Evolutionary conservation across 2,888 invertebrate species (phyloP).

Genomic region (Colletes collaris): DNA sequence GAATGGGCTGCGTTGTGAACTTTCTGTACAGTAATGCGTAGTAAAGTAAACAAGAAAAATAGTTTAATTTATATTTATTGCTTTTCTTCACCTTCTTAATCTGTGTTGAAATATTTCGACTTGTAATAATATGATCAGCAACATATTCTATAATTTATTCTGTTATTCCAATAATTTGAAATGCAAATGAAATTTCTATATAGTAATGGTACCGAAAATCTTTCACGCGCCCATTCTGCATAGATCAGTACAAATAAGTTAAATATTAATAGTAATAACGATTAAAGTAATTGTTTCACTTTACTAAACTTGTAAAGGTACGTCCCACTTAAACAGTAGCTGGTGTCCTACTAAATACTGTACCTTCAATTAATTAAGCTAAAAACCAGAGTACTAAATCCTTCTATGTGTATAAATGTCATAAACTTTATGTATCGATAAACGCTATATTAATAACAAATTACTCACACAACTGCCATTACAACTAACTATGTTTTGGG

Average conservation of each 20-base stretch:
- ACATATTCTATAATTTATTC: constrained; percentile 25
- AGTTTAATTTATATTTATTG: constrained; percentile 26
- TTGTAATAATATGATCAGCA: constrained; percentile 9
- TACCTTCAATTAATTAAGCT: constrained; percentile 68
- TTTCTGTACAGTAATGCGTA: constrained; percentile 53
- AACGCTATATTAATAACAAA: constrained; percentile 59
- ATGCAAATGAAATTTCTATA: no score
- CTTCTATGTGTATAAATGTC: constrained; percentile 69
- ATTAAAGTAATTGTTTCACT: constrained; percentile 59
- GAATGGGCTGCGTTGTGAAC: constrained; percentile 62
- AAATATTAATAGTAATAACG: constrained; percentile 65
- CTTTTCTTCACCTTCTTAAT: constrained; percentile 10
- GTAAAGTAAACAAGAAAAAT: constrained; percentile 11
- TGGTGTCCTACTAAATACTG: constrained; percentile 70
- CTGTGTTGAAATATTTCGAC: background rate
- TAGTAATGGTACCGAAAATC: constrained; percentile 35
- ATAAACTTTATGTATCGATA: constrained; percentile 65
- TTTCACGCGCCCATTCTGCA: constrained; percentile 66
- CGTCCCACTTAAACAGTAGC: constrained; percentile 69
- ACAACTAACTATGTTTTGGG: constrained; percentile 62
- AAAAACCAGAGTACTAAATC: constrained; percentile 63
- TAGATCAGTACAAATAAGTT: constrained; percentile 76
- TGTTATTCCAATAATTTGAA: background rate
- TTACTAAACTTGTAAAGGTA: constrained; percentile 53
- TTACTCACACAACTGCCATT: constrained; percentile 68